Evolutionary conservation across 2,888 invertebrate species (phyloP).

Genomic region (Leptogaster cylindrica): DNA sequence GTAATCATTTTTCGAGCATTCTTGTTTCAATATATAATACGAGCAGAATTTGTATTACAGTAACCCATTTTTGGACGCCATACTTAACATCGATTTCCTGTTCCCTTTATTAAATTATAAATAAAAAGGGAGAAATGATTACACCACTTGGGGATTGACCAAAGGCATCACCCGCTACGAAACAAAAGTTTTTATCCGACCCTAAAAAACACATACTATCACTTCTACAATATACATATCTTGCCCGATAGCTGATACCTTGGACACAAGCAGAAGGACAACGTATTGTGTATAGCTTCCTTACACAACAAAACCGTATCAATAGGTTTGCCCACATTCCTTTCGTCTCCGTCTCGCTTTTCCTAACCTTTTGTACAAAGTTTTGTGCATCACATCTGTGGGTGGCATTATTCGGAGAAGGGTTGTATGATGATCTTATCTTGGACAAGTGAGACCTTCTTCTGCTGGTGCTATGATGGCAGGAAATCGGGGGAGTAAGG

Average conservation of each 20-base stretch:
- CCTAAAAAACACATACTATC: constrained; percentile 11
- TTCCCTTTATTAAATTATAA: constrained; percentile 42
- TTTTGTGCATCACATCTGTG: constrained; percentile 20
- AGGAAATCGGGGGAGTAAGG: neutral
- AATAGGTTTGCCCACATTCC: constrained; percentile 22
- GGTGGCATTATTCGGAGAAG: constrained; percentile 38
- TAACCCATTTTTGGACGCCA: constrained; percentile 44
- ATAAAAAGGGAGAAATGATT: constrained; percentile 38
- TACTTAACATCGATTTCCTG: constrained; percentile 42
- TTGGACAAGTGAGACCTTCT: constrained; percentile 26
- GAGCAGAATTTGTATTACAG: constrained; percentile 27
- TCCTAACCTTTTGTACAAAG: constrained; percentile 7
- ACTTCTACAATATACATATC: too few species aligned
- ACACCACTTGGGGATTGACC: constrained; percentile 37
- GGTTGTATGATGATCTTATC: constrained; percentile 43
- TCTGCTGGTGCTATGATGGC: constrained; percentile 23
- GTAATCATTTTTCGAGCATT: too few species aligned
- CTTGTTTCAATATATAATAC: too few species aligned
- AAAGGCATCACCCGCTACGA: constrained; percentile 37
- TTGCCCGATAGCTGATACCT: too few species aligned
- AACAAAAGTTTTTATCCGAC: constrained; percentile 44
- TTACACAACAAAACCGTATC: constrained; percentile 21
- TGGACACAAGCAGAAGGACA: constrained; percentile 13
- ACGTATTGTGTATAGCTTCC: constrained; percentile 23
- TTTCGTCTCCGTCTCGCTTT: neutral